These are phyloP conservation scores for Octodon degus DNA, from an alignment of 2,113 vertebrate genomes.

Conservation along the genomic window DNA sequence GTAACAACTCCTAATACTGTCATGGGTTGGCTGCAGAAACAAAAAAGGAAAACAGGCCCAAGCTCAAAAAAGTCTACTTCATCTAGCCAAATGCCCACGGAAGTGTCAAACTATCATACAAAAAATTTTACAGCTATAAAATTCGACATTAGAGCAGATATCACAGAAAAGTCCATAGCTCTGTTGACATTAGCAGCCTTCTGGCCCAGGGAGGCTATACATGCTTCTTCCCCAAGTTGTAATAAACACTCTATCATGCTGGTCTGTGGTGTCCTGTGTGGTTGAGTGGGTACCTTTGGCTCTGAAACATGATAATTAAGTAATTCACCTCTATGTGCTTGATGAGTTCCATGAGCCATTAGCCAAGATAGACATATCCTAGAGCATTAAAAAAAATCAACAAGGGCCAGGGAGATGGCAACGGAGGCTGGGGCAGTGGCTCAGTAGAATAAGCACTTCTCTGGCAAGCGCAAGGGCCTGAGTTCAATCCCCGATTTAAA, in stretches of 20 bases:
- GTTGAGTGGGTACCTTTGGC: background rate
- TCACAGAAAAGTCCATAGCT: background rate
- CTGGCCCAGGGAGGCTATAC: background rate
- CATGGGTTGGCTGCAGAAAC: background rate
- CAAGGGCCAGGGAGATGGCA: too few relatives aligned
- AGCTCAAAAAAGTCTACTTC: background rate
- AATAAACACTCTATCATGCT: too few relatives aligned
- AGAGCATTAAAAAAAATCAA: background rate
- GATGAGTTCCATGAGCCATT: background rate
- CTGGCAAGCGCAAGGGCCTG: too few relatives aligned
- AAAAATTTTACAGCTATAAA: background rate
- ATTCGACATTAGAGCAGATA: background rate
- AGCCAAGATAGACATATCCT: background rate
- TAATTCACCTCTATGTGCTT: background rate
- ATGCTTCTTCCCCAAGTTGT: background rate
- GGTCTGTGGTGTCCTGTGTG: rapidly evolving
- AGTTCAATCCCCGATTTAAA: too few relatives aligned
- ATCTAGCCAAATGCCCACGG: background rate
- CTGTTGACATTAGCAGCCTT: background rate
- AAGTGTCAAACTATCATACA: background rate
- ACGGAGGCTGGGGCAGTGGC: too few relatives aligned
- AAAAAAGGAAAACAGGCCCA: background rate
- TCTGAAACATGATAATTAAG: background rate
- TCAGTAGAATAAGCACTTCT: too few relatives aligned
- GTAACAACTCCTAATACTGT: background rate